phyloP scores from a whole-genome alignment of 1,140 invertebrate genomes.

The Drosophila melanogaster region Release_6_plus_ISO1_MT NT_033779.5:20535501-20536000 shows the following conservation, averaged over 20 bases:
- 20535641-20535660: no score
- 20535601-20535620: no score
- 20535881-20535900: conserved; percentile 82
- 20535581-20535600: neutral
- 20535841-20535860: conserved; percentile 73
- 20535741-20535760: conserved; percentile 77
- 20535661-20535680: no score
- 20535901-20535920: conserved; percentile 52
- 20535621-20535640: no score
- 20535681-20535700: no score
- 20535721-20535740: conserved; percentile 3
- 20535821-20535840: neutral
- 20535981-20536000: conserved; percentile 68
- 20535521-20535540: conserved; percentile 80
- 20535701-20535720: neutral
- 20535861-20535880: conserved; percentile 60
- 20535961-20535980: conserved; percentile 41
- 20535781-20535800: conserved; percentile 63
- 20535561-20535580: conserved; percentile 13
- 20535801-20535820: neutral
- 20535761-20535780: conserved; percentile 57
- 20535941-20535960: conserved; percentile 67
- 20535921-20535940: conserved; percentile 31
- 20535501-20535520: conserved; percentile 77
- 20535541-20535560: conserved; percentile 43